Conservation (phyloP, 1,140 invertebrate genomes). For the Zeugodacus cucurbitae region DNA sequence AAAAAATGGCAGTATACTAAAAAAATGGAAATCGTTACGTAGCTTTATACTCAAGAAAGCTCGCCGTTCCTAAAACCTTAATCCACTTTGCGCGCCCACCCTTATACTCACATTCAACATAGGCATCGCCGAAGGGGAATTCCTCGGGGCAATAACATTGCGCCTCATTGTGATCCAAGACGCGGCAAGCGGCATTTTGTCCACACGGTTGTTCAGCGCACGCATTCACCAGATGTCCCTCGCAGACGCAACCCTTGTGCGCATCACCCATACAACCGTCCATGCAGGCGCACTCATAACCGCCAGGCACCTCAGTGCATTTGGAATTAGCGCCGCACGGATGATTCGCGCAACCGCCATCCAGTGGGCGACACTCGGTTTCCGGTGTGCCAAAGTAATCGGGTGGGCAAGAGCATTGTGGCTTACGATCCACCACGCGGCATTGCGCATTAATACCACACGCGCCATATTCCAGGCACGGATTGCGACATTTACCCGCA, state of each 20-base stretch:
- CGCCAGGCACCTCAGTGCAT: constrained; percentile 79
- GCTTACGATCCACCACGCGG: constrained; percentile 77
- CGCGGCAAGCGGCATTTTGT: constrained; percentile 82
- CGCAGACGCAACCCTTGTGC: constrained; percentile 80
- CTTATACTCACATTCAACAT: constrained; percentile 80
- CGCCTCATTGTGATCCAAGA: constrained; percentile 73
- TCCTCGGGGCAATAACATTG: constrained; percentile 86
- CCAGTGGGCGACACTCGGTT: constrained; percentile 75
- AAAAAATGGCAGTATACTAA: no score
- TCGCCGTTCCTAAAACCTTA: not conserved
- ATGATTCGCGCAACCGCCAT: constrained; percentile 78
- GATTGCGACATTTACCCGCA: constrained; percentile 81
- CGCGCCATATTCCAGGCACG: constrained; percentile 78
- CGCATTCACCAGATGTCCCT: constrained; percentile 70
- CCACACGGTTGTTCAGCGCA: constrained; percentile 82
- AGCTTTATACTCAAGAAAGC: not conserved
- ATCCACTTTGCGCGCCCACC: not conserved
- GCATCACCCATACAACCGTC: constrained; percentile 85
- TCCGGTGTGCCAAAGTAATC: constrained; percentile 86
- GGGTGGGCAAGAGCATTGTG: constrained; percentile 86
- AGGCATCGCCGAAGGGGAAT: constrained; percentile 85
- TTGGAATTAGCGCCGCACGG: constrained; percentile 87
- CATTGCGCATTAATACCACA: constrained; percentile 90
- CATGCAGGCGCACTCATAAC: constrained; percentile 82
- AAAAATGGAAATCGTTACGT: no score